Evolutionary conservation across 2,888 invertebrate species (phyloP), one percentile per base, ranked within the genome.

Genomic region (Drosophila mimica): DNA sequence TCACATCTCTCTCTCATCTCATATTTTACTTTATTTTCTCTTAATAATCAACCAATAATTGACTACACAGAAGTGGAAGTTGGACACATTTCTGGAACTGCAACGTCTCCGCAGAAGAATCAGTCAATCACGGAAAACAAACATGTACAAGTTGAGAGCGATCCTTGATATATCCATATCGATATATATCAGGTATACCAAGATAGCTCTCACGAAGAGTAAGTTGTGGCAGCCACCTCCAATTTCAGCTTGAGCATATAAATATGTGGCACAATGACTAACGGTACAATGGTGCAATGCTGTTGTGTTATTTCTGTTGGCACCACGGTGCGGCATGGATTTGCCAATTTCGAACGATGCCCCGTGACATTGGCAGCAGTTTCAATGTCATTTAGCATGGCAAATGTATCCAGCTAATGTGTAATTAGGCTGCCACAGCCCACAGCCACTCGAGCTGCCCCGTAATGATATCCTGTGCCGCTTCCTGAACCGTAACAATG

Each of bases 381-480:
- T 48, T 63, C 65, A 80, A 80, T 72, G 72, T 69, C 76, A 68
- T 71, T 71, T 71, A 65, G 54, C 71, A 28, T 56, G 58, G 54
- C 71, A 65, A 75, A 76, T 72, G 65, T 72, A 69, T 62, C 36
- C 34, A 34, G 78, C 70, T 83, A 83, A 81, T 83, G 82, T 73
- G 70, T 73, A 81, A 86, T 83, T 81, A 87, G 83, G 61, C 65
- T 56, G 56, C 57, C 75, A 68, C 25, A 36, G 61, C 58, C 64
- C 60, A 40, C 73, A 60, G 52, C 30, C 58, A 65, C 69, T 77
- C 57, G 57, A 61, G 61, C 65, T 43, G 51, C 30, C 53, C 53
- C 51, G 43, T 83, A 87, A 83, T 74, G 87, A 83, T 68, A 81
- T 87, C 70, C 83, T 73, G 60, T 59, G 51, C 20, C 40, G 65